A percentile compares a stretch with the other conserved stretches of the same genome.
Conservation (phyloP, 2,888 invertebrate genomes). For the Nysson spinosus region DNA sequence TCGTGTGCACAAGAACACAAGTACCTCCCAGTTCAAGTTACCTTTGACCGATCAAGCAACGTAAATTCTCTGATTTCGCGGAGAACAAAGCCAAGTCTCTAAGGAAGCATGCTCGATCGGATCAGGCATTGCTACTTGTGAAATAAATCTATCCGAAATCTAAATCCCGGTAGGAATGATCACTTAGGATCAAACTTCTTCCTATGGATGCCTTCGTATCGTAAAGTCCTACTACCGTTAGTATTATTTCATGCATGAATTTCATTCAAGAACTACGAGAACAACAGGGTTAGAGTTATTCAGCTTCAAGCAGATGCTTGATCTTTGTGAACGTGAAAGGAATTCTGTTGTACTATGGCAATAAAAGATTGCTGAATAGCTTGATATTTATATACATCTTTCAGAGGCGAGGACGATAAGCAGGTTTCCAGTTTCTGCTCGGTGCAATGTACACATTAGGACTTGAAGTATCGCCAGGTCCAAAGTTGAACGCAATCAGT, state of each 20-base stretch:
- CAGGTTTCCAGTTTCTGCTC: too few relatives aligned
- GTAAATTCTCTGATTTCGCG: conserved; percentile 67
- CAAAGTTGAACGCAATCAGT: conserved; percentile 37
- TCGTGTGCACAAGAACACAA: conserved; percentile 14
- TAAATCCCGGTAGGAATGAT: neutral
- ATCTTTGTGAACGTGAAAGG: too few relatives aligned
- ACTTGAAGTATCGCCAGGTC: neutral
- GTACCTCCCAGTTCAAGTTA: conserved; percentile 12
- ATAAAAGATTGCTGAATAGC: too few relatives aligned
- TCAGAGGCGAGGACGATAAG: too few relatives aligned
- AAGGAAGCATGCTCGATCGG: conserved; percentile 47
- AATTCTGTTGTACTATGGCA: too few relatives aligned
- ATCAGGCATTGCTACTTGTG: conserved; percentile 30
- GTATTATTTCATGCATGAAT: too few relatives aligned
- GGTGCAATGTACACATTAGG: too few relatives aligned
- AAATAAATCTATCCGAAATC: conserved; percentile 22
- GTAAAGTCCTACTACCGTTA: too few relatives aligned
- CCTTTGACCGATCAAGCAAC: conserved; percentile 67
- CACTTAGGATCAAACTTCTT: neutral
- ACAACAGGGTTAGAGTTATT: too few relatives aligned
- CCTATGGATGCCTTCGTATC: neutral
- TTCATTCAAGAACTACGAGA: too few relatives aligned
- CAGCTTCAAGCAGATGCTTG: too few relatives aligned
- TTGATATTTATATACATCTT: too few relatives aligned
- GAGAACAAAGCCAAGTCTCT: conserved; percentile 61